These are phyloP conservation scores for Geotrupes spiniger DNA, from an alignment of 2,888 invertebrate species.

Conservation along the genomic window DNA sequence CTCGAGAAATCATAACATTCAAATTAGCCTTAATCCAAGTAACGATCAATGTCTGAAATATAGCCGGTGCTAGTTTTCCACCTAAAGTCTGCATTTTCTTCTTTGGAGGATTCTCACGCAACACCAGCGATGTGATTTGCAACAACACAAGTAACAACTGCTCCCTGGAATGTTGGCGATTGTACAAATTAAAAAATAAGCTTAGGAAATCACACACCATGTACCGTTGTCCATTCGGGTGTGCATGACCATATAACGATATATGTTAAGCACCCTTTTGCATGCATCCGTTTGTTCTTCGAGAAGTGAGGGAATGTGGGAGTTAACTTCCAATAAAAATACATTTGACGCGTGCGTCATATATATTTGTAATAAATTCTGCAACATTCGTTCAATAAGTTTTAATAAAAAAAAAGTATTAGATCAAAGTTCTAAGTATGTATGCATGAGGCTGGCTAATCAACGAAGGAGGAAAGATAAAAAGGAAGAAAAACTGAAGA, in stretches of 20 bases:
- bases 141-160: slow-evolving; percentile 81
- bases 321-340: slow-evolving; percentile 72
- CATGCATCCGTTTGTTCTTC: slow-evolving; percentile 96
- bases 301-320: slow-evolving; percentile 64
- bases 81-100: slow-evolving; percentile 74
- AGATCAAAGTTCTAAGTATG: too few relatives aligned
- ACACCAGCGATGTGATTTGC: slow-evolving; percentile 86
- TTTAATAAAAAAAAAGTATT: too few relatives aligned
- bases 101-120: slow-evolving; percentile 75
- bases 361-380: slow-evolving; percentile 82
- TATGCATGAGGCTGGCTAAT: too few relatives aligned
- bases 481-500: too few relatives aligned
- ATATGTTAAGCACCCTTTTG: slow-evolving; percentile 93
- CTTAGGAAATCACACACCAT: slow-evolving; percentile 61
- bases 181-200: not conserved
- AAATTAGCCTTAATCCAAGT: slow-evolving; percentile 98
- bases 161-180: slow-evolving; percentile 63
- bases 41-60: slow-evolving; percentile 91
- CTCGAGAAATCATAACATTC: slow-evolving; percentile 83
- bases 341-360: slow-evolving; percentile 95
- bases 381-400: too few relatives aligned
- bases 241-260: slow-evolving; percentile 96
- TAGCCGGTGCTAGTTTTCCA: slow-evolving; percentile 78
- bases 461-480: too few relatives aligned
- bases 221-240: slow-evolving; percentile 88